These are phyloP conservation scores for Agrotis puta DNA, from an alignment of 2,888 invertebrate genomes.

Conservation along the genomic window DNA sequence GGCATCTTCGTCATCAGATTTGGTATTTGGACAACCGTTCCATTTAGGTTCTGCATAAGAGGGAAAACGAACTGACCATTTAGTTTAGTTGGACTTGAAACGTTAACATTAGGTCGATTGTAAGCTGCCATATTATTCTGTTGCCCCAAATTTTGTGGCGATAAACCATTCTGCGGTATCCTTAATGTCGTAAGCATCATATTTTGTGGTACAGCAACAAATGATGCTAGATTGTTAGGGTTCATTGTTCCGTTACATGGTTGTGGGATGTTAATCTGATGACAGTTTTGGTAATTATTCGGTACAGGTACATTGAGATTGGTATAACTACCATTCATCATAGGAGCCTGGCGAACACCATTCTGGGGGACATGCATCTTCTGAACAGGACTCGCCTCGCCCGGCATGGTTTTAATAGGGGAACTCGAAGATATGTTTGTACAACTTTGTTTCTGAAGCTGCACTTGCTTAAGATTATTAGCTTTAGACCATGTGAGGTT, in stretches of 20 bases:
- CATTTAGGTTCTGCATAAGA: conserved; percentile 91
- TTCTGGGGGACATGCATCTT: conserved; percentile 86
- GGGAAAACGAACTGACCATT: conserved; percentile 91
- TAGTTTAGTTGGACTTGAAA: conserved; percentile 87
- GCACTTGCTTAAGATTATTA: conserved; percentile 87
- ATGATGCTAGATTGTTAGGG: conserved; percentile 85
- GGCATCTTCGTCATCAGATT: conserved; percentile 91
- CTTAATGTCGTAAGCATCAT: conserved; percentile 91
- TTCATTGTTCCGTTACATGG: conserved; percentile 84
- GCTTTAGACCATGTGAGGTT: conserved; percentile 89
- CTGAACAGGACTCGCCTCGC: conserved; percentile 83
- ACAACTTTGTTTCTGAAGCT: conserved; percentile 86
- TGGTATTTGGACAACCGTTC: conserved; percentile 92
- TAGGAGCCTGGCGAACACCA: conserved; percentile 83
- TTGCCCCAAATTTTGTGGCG: conserved; percentile 81
- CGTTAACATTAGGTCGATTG: conserved; percentile 84
- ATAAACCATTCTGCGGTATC: conserved; percentile 89
- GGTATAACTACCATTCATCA: conserved; percentile 83
- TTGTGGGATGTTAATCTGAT: conserved; percentile 85
- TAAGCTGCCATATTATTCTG: conserved; percentile 84
- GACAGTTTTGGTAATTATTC: conserved; percentile 86
- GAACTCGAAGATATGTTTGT: conserved; percentile 75
- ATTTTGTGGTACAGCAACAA: conserved; percentile 89
- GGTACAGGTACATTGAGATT: conserved; percentile 84
- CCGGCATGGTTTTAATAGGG: conserved; percentile 71